Evolutionary conservation across 2,888 invertebrate species (phyloP).

Genomic region (Scelioninae gen. 2): DNA sequence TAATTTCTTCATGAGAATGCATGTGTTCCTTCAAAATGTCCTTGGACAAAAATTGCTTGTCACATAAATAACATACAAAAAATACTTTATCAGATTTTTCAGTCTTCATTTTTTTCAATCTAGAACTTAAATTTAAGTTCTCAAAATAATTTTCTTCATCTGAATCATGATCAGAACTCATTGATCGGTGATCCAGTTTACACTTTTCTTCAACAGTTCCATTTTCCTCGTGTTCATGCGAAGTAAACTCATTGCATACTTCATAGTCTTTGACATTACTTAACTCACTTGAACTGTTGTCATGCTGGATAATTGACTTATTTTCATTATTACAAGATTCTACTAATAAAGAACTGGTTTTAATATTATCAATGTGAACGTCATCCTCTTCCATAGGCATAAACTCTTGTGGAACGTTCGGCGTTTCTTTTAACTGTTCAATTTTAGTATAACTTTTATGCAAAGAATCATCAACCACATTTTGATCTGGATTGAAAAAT

Average conservation of each 20-base stretch:
- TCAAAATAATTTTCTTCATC: constrained; percentile 73
- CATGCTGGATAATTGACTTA: constrained; percentile 1
- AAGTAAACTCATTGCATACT: constrained; percentile 24
- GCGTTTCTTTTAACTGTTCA: constrained; percentile 32
- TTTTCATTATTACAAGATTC: constrained; percentile 47
- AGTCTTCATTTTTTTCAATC: constrained; percentile 66
- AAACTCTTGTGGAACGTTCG: constrained; percentile 37
- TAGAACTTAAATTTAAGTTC: constrained; percentile 72
- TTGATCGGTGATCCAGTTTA: constrained; percentile 56
- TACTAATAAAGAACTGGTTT: constrained; percentile 5
- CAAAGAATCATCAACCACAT: constrained; percentile 24
- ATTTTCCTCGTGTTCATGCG: constrained; percentile 41
- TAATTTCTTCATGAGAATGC: constrained; percentile 73
- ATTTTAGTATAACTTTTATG: constrained; percentile 42
- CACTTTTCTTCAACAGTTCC: constrained; percentile 64
- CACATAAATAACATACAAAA: constrained; percentile 73
- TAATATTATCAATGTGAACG: constrained; percentile 6
- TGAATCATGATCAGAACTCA: constrained; percentile 61
- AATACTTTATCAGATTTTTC: constrained; percentile 69
- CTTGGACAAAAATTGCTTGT: constrained; percentile 72
- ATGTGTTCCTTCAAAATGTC: constrained; percentile 72
- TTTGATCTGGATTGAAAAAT: constrained; percentile 17
- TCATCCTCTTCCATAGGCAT: constrained; percentile 44
- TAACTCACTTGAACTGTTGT: constrained; percentile 1
- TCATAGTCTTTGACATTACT: constrained; percentile 23